Percentiles rank a stretch among this genome's conserved stretches.
These are phyloP conservation scores for Conus betulinus DNA, from an alignment of 1,140 invertebrate genomes.

Conservation along the genomic window DNA sequence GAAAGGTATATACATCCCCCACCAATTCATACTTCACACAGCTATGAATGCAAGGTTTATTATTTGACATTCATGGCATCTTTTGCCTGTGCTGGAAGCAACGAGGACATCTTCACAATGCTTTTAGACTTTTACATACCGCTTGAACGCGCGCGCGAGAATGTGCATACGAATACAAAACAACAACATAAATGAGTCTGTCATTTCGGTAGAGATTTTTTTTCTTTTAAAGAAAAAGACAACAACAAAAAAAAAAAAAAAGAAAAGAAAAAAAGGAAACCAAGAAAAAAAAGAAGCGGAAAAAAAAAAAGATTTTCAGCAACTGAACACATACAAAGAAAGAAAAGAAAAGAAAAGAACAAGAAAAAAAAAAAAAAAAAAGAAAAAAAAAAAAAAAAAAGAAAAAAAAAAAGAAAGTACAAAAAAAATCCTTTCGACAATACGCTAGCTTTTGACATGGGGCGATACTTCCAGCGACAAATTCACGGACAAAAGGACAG, in stretches of 20 bases:
- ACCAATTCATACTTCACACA: not conserved
- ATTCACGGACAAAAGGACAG: not conserved
- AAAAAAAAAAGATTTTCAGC: not conserved
- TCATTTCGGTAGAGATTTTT: too few relatives aligned
- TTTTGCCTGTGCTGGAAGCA: too few relatives aligned
- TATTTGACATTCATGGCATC: too few relatives aligned
- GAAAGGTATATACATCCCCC: not conserved
- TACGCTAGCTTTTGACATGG: conserved; percentile 1
- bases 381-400: not conserved
- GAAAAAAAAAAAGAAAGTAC: not conserved
- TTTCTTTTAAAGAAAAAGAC: too few relatives aligned
- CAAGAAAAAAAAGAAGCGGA: too few relatives aligned
- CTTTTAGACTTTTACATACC: too few relatives aligned
- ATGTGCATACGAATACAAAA: too few relatives aligned
- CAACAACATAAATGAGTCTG: too few relatives aligned
- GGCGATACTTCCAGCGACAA: conserved; percentile 18
- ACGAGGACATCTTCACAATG: too few relatives aligned
- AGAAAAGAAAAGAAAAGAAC: not conserved
- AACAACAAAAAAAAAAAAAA: too few relatives aligned
- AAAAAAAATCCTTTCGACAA: not conserved
- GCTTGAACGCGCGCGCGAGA: too few relatives aligned
- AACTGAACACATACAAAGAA: not conserved
- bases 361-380: not conserved
- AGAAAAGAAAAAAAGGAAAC: too few relatives aligned
- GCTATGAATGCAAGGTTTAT: not conserved